A percentile compares a stretch with the other conserved stretches of the same genome.
Conservation (phyloP, 2,797 vertebrate genomes). For the Enteromius paludinosus region DNA sequence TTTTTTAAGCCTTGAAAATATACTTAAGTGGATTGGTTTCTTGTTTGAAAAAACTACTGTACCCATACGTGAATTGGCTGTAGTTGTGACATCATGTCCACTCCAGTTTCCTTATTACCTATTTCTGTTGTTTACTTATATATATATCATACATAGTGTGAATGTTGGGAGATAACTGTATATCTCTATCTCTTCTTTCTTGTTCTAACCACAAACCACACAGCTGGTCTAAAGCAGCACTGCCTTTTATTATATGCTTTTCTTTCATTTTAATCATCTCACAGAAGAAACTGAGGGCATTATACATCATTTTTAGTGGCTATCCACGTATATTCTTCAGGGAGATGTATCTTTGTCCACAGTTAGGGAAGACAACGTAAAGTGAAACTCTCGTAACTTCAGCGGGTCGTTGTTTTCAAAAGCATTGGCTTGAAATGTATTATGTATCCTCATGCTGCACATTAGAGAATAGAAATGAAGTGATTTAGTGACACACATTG, state of each 20-base stretch:
- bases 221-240: neutral
- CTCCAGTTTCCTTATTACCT: neutral
- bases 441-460: conserved; percentile 64
- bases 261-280: conserved; percentile 21
- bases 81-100: neutral
- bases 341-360: conserved; percentile 4
- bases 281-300: conserved; percentile 12
- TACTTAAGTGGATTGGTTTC: neutral
- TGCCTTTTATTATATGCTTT: conserved; percentile 7
- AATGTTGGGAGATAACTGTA: neutral
- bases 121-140: neutral
- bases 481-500: conserved; percentile 69
- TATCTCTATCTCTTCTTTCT: neutral
- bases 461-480: conserved; percentile 75
- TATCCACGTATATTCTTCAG: neutral
- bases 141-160: neutral
- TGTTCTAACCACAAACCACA: neutral
- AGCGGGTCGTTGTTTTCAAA: conserved; percentile 56
- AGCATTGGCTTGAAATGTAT: conserved; percentile 66
- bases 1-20: neutral
- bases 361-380: conserved; percentile 12
- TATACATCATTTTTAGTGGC: conserved; percentile 4
- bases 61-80: neutral
- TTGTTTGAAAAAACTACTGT: too few species aligned
- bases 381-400: conserved; percentile 36